A percentile compares a stretch with the other conserved stretches of the same genome.
These are phyloP conservation scores for Schizotus pectinicornis DNA, from an alignment of 2,888 invertebrate genomes.

Conservation along the genomic window DNA sequence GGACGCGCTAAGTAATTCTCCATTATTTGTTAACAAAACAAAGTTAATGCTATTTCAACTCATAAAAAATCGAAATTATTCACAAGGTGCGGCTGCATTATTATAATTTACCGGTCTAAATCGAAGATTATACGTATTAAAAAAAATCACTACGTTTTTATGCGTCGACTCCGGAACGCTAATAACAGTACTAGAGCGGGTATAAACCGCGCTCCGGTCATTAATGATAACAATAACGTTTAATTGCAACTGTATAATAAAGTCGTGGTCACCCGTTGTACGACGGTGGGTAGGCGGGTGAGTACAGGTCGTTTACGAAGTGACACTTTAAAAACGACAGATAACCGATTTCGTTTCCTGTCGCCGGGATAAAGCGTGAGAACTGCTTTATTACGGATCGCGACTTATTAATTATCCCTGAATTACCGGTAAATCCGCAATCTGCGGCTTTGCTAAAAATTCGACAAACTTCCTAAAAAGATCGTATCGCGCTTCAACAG, in stretches of 20 bases:
- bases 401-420: too few species aligned
- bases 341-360: constrained; percentile 48
- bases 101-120: constrained; percentile 28
- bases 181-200: constrained; percentile 17
- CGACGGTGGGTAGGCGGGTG: constrained; percentile 1
- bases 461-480: neutral
- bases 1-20: neutral
- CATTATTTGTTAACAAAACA: constrained; percentile 13
- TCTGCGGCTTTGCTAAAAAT: neutral
- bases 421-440: neutral
- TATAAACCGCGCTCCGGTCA: neutral
- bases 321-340: constrained; percentile 35
- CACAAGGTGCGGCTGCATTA: constrained; percentile 14
- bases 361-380: constrained; percentile 30
- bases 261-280: constrained; percentile 13
- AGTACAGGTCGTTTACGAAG: constrained; percentile 28
- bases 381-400: constrained; percentile 28
- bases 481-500: neutral
- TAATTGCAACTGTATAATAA: constrained; percentile 28
- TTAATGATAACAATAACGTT: constrained; percentile 25
- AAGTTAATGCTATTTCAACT: constrained; percentile 2
- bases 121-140: constrained; percentile 25
- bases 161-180: constrained; percentile 9
- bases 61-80: constrained; percentile 15
- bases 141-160: constrained; percentile 20